Conservation (phyloP, 2,113 vertebrate genomes). For the Todiramphus saurophagus region DNA sequence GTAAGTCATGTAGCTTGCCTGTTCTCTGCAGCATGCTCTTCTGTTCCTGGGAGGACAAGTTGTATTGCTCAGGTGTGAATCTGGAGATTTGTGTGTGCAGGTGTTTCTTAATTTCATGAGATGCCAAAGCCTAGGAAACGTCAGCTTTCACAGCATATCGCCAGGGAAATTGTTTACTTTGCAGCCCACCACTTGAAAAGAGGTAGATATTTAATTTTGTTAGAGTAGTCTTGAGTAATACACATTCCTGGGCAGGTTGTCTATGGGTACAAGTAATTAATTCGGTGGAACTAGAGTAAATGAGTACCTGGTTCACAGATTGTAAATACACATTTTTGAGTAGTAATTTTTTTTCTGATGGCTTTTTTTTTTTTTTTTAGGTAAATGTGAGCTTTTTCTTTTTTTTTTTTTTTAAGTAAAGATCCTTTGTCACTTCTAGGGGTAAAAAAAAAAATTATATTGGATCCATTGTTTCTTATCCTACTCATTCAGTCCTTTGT, state of each 20-base stretch:
- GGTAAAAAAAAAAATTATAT: background rate
- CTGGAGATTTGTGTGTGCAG: constrained; percentile 12
- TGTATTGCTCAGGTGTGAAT: constrained; percentile 67
- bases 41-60: constrained; percentile 7
- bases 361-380: background rate
- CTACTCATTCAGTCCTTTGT: background rate
- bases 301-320: background rate
- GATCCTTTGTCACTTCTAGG: background rate
- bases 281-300: background rate
- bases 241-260: background rate
- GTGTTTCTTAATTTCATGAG: constrained; percentile 41
- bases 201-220: background rate
- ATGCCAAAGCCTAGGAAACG: background rate
- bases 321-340: constrained; percentile 39
- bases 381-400: background rate
- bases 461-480: background rate
- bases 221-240: background rate
- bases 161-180: background rate
- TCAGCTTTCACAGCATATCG: background rate
- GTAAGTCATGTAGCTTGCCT: background rate
- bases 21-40: constrained; percentile 5
- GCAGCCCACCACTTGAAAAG: background rate
- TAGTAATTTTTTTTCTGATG: background rate
- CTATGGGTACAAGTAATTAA: background rate
- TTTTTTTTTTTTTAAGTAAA: background rate